Evolutionary conservation across 1,140 invertebrate genomes (phyloP), one percentile per base, ranked within the genome.

Genomic region (Neodiprion lecontei): DNA sequence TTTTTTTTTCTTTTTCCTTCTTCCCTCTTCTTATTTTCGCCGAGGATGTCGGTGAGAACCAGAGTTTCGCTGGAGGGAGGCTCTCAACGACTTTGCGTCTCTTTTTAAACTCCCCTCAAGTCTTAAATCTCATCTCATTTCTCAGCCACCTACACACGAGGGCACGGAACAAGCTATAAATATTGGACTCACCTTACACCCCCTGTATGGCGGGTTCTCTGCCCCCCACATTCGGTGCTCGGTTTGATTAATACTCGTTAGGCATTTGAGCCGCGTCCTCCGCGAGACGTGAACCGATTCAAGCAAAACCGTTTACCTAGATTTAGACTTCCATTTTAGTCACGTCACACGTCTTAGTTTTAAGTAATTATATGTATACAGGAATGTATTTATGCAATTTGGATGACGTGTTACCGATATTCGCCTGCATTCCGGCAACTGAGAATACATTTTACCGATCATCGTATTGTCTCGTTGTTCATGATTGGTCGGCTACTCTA

Each of bases 201-300:
- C n/a, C 53, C 53, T 12, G 8, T 61, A 40, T 40, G 28, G 28
- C 28, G 53, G 53, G 9, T 61, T 61, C n/a, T 17, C 11, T 14
- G 11, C 53, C 53, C 53, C 50, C 4, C 11, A 61, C 11, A 61
- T 17, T 61, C n/a, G 53, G 53, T 12, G n/a, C 53, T 61, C 53
- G 53, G 53, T 61, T 61, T 61, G 53, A 61, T 61, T 61, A 61
- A 61, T 61, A 14, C 53, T 7, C 53, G 53, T 61, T 61, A 61
- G 53, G 53, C 9, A 9, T 61, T 61, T 61, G 53, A 61, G 53
- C 53, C 53, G 11, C 53, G n/a, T 61, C 53, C 11, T 17, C 28
- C 28, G 28, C 4, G 8, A 61, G 9, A 61, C 53, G 53, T 0
- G 11, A 17, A 17, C 5, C 53, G 53, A 61, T 61, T 17, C 5